Evolutionary conservation across 2,888 invertebrate species (phyloP).

Genomic region (Drosophila fungiperda): DNA sequence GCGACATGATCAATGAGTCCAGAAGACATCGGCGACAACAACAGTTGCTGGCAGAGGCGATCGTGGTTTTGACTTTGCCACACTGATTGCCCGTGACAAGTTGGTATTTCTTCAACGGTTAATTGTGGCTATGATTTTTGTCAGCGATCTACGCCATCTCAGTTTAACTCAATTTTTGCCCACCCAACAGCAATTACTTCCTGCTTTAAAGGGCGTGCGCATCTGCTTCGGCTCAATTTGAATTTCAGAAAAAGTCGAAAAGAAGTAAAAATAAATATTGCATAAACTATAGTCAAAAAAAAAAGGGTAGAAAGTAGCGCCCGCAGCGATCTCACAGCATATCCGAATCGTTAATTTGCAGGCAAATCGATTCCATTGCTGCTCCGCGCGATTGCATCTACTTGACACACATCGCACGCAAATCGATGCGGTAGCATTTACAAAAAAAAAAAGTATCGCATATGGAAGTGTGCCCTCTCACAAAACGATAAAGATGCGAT

Average conservation of each 20-base stretch:
- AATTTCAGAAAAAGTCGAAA: constrained; percentile 64
- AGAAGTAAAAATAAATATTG: constrained; percentile 47
- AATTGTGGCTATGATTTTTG: constrained; percentile 75
- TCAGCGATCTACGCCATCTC: constrained; percentile 29
- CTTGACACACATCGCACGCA: constrained; percentile 81
- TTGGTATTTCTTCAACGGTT: constrained; percentile 70
- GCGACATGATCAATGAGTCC: constrained; percentile 58
- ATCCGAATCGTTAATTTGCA: constrained; percentile 77
- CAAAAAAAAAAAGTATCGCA: constrained; percentile 38
- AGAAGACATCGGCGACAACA: constrained; percentile 23
- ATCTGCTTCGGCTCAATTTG: constrained; percentile 64
- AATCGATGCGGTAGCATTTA: constrained; percentile 79
- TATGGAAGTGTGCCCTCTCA: constrained; percentile 21
- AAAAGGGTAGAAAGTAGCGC: constrained; percentile 62
- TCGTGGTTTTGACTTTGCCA: constrained; percentile 48
- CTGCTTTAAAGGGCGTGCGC: constrained; percentile 57
- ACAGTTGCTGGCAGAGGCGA: constrained; percentile 28
- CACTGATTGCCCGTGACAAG: constrained; percentile 73
- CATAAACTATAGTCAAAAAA: constrained; percentile 42
- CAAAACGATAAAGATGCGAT: constrained; percentile 64
- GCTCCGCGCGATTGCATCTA: constrained; percentile 72
- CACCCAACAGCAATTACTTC: constrained; percentile 50
- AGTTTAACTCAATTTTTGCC: constrained; percentile 58
- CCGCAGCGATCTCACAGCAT: constrained; percentile 37
- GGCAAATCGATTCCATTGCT: constrained; percentile 73